These are phyloP conservation scores for Archips crataeganus DNA, from an alignment of 2,888 invertebrate genomes.

Conservation along the genomic window DNA sequence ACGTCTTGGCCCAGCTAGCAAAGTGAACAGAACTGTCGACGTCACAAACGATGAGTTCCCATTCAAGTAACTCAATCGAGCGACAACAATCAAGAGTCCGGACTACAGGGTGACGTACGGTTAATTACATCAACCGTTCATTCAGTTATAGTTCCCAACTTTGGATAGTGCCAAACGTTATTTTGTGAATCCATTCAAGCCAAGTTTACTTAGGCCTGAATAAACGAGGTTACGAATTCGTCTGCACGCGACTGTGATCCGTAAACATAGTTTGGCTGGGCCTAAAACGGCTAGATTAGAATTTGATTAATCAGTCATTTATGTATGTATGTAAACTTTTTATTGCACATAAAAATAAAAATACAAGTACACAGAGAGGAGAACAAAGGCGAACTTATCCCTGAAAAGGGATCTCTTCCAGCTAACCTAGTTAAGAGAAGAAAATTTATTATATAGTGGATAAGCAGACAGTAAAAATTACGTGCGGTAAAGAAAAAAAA, in stretches of 20 bases:
- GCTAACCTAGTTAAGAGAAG: too few species aligned
- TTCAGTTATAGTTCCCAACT: slow-evolving; percentile 45
- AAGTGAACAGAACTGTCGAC: background rate
- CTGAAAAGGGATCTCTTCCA: too few species aligned
- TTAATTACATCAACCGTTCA: slow-evolving; percentile 52
- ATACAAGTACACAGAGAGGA: too few species aligned
- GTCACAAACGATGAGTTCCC: background rate
- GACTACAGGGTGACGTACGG: slow-evolving; percentile 43
- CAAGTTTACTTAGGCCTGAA: slow-evolving; percentile 44
- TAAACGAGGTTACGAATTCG: slow-evolving; percentile 21
- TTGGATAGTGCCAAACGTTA: slow-evolving; percentile 46
- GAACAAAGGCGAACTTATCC: too few species aligned
- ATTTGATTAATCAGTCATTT: slow-evolving; percentile 28
- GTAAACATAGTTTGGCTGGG: slow-evolving; percentile 18
- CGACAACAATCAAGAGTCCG: slow-evolving; percentile 46
- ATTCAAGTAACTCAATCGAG: slow-evolving; percentile 31
- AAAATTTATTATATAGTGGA: too few species aligned
- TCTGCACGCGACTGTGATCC: slow-evolving; percentile 23
- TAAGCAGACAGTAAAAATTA: too few species aligned
- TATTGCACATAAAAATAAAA: too few species aligned
- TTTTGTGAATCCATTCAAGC: slow-evolving; percentile 52
- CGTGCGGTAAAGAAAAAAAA: too few species aligned
- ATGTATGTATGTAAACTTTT: too few species aligned
- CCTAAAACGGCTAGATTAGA: background rate
- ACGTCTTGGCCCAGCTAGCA: background rate